Percentiles rank a stretch among this genome's conserved stretches.
phyloP scores from a whole-genome alignment of 2,113 vertebrate species.

The Dendropsophus ebraccatus region DNA sequence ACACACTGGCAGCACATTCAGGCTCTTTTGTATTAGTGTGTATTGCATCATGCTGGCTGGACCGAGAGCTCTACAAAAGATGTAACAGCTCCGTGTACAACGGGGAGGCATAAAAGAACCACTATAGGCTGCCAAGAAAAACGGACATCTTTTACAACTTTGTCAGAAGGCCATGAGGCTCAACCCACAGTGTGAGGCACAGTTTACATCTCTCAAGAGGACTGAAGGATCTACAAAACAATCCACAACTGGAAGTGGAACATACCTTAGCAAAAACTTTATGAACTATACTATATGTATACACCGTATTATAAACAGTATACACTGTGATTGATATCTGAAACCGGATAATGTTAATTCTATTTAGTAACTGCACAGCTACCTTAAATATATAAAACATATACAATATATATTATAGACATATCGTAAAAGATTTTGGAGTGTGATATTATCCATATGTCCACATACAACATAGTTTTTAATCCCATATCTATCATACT shows the following conservation, averaged over 20 bases:
- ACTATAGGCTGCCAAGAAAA: slow-evolving; percentile 70
- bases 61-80: slow-evolving; percentile 71
- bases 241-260: not conserved
- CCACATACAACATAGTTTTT: not conserved
- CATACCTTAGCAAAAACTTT: no score
- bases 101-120: slow-evolving; percentile 70
- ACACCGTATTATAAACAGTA: not conserved
- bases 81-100: slow-evolving; percentile 71
- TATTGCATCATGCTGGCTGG: slow-evolving; percentile 59
- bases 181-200: slow-evolving; percentile 49
- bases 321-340: not conserved
- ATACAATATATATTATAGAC: not conserved
- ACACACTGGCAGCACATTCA: slow-evolving; percentile 53
- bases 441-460: not conserved
- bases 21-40: slow-evolving; percentile 29
- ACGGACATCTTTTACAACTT: slow-evolving; percentile 66
- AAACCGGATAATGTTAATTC: not conserved
- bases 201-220: slow-evolving; percentile 57
- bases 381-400: not conserved
- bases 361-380: not conserved
- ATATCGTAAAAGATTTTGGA: not conserved
- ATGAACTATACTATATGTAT: no score
- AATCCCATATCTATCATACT: not conserved
- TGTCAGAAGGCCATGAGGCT: slow-evolving; percentile 68
- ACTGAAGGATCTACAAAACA: slow-evolving; percentile 57